Evolutionary conservation across 2,888 invertebrate genomes (phyloP), one percentile per base, ranked within the genome.

Genomic region (Saturnia pavonia): DNA sequence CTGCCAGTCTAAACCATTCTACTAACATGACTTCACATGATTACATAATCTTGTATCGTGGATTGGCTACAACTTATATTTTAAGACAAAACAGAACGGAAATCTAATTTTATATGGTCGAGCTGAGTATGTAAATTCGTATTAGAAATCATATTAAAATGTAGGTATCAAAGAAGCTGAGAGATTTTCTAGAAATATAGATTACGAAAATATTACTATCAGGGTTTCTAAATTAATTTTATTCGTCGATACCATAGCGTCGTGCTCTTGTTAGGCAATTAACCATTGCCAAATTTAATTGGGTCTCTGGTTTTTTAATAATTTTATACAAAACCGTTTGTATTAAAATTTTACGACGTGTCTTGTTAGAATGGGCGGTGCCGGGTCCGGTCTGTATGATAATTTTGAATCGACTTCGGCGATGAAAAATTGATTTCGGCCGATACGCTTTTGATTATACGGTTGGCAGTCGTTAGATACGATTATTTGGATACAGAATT

Each of bases 371-470:
- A 48, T 71, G 71, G 71, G 71, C 68, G 71, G 45, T 19, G 25
- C 68, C 60, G 60, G 70, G 34, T 68, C 68, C 65, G 68, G 27
- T 88, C 82, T 85, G 88, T 91, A 91, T 92, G 90, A 89, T 93
- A 92, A 93, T 93, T 91, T 90, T 86, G 89, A 91, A 89, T 88
- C 87, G 89, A 82, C 83, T 82, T 80, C 82, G 81, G 79, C 88
- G 88, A 85, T 90, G 91, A 91, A 90, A 92, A 93, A 93, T 93
- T 93, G 92, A 93, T 93, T 93, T 92, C 83, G 85, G 82, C 84
- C 91, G 92, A 91, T 92, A 91, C 84, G 88, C 82, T 90, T 92
- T 90, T 92, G 92, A 93, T 93, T 92, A 93, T 88, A 92, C 74
- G 89, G 82, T 88, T 86, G 84, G 85, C 74, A 78, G 87, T 88